Conservation (phyloP, 2,797 vertebrate species). For the Selene dorsalis region DNA sequence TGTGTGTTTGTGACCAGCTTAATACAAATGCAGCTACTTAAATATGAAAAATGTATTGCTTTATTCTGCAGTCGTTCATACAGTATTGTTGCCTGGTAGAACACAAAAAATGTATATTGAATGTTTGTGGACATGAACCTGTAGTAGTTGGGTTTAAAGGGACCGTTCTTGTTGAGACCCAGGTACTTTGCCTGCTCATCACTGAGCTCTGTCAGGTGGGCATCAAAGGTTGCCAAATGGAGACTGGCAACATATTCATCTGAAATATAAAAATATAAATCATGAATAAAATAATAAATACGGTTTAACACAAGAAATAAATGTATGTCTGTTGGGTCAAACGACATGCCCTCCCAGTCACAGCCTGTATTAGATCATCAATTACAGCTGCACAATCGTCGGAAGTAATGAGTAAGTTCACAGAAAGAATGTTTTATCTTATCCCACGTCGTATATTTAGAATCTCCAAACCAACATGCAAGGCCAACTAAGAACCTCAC, state of each 20-base stretch:
- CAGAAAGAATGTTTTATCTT: neutral
- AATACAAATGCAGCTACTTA: neutral
- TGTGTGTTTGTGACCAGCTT: neutral
- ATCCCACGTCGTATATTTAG: neutral
- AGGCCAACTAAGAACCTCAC: constrained; percentile 81
- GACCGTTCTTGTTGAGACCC: constrained; percentile 96
- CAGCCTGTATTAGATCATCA: neutral
- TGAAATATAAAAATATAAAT: constrained; percentile 67
- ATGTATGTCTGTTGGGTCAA: neutral
- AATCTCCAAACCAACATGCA: neutral
- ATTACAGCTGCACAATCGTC: neutral
- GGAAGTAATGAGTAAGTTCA: neutral
- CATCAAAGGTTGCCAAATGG: constrained; percentile 93
- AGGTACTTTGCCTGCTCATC: constrained; percentile 97
- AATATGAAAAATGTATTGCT: neutral
- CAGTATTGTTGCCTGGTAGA: neutral
- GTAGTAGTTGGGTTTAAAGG: constrained; percentile 98
- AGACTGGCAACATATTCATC: constrained; percentile 96
- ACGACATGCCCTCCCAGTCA: neutral
- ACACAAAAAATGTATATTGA: neutral
- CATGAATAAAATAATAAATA: constrained; percentile 2
- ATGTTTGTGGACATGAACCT: constrained; percentile 80
- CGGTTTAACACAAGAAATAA: neutral
- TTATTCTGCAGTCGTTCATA: neutral
- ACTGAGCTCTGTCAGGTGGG: constrained; percentile 92